Base-by-base conservation (phyloP, 2,888 invertebrate species). In the Listrodromus nycthemerus region DNA sequence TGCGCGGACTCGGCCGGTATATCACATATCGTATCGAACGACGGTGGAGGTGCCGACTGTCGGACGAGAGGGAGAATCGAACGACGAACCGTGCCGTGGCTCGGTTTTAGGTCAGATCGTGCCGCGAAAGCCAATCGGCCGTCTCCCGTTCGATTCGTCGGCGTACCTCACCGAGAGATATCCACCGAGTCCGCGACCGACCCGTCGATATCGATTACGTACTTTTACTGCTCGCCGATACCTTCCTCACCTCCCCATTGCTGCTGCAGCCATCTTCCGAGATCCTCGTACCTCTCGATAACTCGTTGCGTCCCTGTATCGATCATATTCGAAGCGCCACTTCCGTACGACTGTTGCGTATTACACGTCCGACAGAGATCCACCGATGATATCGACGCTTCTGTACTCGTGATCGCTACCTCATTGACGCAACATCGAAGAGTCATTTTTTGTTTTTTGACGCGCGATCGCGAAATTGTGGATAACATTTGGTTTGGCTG, bases 41-140 rank as follows among this genome's bases (percentile, higher is more conserved):
- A 45, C 16, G 81, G 76, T 37, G 52, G 80, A 71, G 55, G 75
- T 77, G 82, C 74, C 66, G 66, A 80, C 67, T 67, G 85, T 87
- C 82, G 80, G 76, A 52, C 69, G 84, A 76, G 78, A 78, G 80
- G 82, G 80, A 84, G 86, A 86, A 87, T 87, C 87, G 86, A 87
- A 87, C 86, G 88, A 88, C 90, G 89, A 90, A 86, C 89, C 82
- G 84, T 84, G 84, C 85, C 84, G 82, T 83, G 86, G 61, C 61
- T 87, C 88, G 90, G 88, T 92, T 92, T 92, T 92, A 92, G 92
- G 92, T 92, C 92, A 92, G 89, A 92, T 92, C 92, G 92, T 92
- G 92, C 90, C 85, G 90, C 89, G 92, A 92, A 92, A 92, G 91
- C 90, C 91, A 92, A 92, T 92, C 88, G 87, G 82, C 83, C 83